Evolutionary conservation across 2,888 invertebrate species (phyloP), one percentile per base, ranked within the genome.

Genomic region (Xestia sexstrigata): DNA sequence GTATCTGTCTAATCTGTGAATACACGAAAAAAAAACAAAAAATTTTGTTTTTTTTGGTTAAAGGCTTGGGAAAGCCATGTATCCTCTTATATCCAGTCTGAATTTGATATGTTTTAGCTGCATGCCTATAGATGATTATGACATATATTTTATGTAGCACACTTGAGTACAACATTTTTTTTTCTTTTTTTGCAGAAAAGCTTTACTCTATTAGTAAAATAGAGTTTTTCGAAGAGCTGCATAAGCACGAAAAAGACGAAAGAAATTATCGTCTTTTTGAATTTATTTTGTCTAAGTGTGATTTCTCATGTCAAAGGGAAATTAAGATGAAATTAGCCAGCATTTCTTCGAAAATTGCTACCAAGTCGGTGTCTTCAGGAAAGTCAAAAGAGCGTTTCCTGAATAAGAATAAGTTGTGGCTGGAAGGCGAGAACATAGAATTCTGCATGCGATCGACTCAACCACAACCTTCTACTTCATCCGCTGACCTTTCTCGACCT

Each of bases 191-290:
- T 55, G 35, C 3, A 69, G 39, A 39, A 69, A 52, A 11, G n/a
- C 0, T 15, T 69, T 52, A 20, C 52, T 69, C 39, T 69, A 39
- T 69, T 69, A n/a, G 52, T 69, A 55, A 69, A 69, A 55, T 55
- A 69, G 69, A 68, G 35, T 20, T 39, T 39, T 69, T 69, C 69
- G 52, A 69, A 69, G 69, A 69, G n/a, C 55, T 65, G 73, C 42
- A 66, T 73, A 73, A 55, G 55, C 42, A 55, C 73, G 67, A 45
- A 73, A 66, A 66, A 55, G 42, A 58, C 66, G 55, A 55, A 49
- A 71, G 47, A 49, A 63, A 71, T 63, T 20, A 47, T 49, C 45
- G 62, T 71, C 30, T 71, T n/a, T 63, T 71, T 71, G 35, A 71
- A 63, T 63, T 49, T 47, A 71, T 49, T 71, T 71, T 49, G 47